phyloP scores from a whole-genome alignment of 2,888 invertebrate species.

The Agrotis puta region DNA sequence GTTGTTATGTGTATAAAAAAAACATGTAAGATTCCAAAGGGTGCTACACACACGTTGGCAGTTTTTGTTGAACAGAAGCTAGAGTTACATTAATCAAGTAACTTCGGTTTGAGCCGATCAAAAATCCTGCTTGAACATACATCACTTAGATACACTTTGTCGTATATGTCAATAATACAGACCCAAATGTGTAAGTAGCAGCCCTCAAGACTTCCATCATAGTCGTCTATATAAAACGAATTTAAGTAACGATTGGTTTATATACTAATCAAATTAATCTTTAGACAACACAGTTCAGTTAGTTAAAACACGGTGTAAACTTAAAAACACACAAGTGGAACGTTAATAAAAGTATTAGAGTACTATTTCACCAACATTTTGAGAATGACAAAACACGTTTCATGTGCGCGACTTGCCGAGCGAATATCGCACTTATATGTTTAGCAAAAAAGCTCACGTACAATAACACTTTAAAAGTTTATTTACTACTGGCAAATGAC shows the following conservation, averaged over 20 bases:
- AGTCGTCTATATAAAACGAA: not conserved
- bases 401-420: not conserved
- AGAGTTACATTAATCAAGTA: no score
- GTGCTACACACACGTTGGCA: not conserved
- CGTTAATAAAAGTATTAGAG: slow-evolving; percentile 29
- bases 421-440: not conserved
- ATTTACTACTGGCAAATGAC: not conserved
- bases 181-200: not conserved
- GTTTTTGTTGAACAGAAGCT: not conserved
- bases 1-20: not conserved
- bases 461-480: not conserved
- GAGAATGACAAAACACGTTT: not conserved
- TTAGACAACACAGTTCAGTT: slow-evolving; percentile 35
- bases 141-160: no score
- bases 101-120: no score
- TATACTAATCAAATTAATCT: slow-evolving; percentile 5
- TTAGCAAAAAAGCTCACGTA: not conserved
- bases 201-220: not conserved
- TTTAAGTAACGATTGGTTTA: not conserved
- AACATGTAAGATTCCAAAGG: not conserved
- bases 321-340: slow-evolving; percentile 44
- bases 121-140: no score
- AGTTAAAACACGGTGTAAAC: slow-evolving; percentile 47
- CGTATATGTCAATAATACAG: not conserved
- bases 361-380: slow-evolving; percentile 22